Base-by-base conservation (phyloP, 1,140 invertebrate species). In the Drosophila obscura region DNA sequence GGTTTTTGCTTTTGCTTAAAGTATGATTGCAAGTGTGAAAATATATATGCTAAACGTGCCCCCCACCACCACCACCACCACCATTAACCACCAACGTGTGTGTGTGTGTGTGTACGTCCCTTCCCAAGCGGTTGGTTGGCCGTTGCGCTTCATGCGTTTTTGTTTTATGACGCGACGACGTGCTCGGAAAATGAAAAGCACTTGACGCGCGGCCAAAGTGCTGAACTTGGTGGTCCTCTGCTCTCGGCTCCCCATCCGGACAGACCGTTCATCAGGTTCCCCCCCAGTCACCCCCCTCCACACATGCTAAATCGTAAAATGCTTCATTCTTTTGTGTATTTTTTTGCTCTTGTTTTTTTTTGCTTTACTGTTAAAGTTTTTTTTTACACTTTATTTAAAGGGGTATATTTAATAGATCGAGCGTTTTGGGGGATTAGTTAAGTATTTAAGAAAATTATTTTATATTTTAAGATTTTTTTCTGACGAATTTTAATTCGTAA, bases 1-100 rank as follows among this genome's bases (percentile, higher is more conserved):
- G 57, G 58, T 56, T 24, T 75, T 73, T 1, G 19, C 50, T 64
- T 80, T 61, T 82, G 82, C 78, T 87, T 85, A 85, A 85, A 87
- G 81, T 85, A 85, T 85, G 81, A 85, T 85, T 85, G 81, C 81
- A 85, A 87, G 81, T 85, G 81, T 85, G 81, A 85, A 82, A 87
- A 85, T 87, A 85, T 85, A 87, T 85, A 87, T 85, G 82, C 78
- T 85, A 85, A 85, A 82, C 83, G 81, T 87, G 82, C 67, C 73
- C 62, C n/a, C n/a, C n/a, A n/a, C n/a, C n/a, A n/a, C n/a, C 53
- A 69, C 49, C 60, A 45, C 57, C 58, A 53, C 53, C 45, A 11
- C 0, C 9, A 9, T 0, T 1, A 16, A 1, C 19, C 19, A 19
- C 19, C 19, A 19, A 1, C 19, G 19, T 19, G 19, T 19, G 19